Evolutionary conservation across 2,888 invertebrate species (phyloP), one percentile per base, ranked within the genome.

Genomic region (Heteromyza rotundicornis): DNA sequence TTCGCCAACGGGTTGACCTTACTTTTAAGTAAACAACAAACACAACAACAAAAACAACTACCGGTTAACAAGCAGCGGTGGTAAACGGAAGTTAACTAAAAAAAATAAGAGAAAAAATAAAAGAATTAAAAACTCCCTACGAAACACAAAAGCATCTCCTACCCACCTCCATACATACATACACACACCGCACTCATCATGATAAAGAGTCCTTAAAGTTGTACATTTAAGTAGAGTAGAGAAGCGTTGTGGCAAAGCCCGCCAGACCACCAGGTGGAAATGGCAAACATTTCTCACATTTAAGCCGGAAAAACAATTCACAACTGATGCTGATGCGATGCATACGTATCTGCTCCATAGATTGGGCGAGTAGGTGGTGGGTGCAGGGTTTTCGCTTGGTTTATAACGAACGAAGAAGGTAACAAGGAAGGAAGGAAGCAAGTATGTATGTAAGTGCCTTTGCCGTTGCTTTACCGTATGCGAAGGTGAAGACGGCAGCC

Each of bases 201-300:
- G 58, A 60, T 52, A 61, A 49, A 32, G 32, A 5, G 40, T 32
- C 60, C 49, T 54, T 57, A 60, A 60, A 60, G 32, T 52, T 44
- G 19, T 40, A 32, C 49, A 22, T 52, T 40, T 51, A 54, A 53
- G 16, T 14, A 35, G 17, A 36, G 36, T 1, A 44, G 23, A 14
- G 32, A 35, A 35, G 19, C 2, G 32, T 16, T n/a, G 27, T 1
- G 20, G 23, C n/a, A 36, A 58, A 16, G 24, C 10, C 17, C 51
- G 50, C 36, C 27, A 16, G 61, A 61, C 61, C 67, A 70, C 59
- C 74, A 70, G 74, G 65, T 74, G 74, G 63, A 67, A 68, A 67
- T 68, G 69, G 64, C 58, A 59, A 69, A 70, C 67, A 70, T 69
- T 72, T 70, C 70, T 68, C 68, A 68, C 69, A 68, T 67, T 69